A percentile compares a stretch with the other conserved stretches of the same genome.
These are phyloP conservation scores for Melopsittacus undulatus DNA, from an alignment of 2,797 vertebrate genomes.

Conservation along the genomic window DNA sequence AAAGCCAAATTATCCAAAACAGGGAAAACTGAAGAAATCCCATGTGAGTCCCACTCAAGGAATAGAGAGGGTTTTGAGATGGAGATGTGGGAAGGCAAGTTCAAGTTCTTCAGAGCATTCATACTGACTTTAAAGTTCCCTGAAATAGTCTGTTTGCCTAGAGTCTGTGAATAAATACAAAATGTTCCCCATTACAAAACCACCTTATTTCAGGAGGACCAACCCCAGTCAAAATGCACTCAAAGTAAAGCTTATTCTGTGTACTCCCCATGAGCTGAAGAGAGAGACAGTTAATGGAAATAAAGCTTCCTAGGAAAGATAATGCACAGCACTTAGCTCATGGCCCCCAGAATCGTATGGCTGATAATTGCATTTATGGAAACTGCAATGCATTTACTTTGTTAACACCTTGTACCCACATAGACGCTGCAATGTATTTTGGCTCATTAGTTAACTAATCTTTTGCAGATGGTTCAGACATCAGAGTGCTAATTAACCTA, in stretches of 20 bases:
- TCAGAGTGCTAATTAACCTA: constrained; percentile 49
- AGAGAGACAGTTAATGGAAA: constrained; percentile 4
- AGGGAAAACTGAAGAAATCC: neutral
- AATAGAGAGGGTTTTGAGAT: neutral
- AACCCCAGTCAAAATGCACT: neutral
- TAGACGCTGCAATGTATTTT: constrained; percentile 35
- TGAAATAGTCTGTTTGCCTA: neutral
- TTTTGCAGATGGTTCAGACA: constrained; percentile 47
- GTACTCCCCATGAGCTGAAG: neutral
- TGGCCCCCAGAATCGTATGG: neutral
- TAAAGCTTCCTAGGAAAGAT: neutral
- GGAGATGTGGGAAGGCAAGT: neutral
- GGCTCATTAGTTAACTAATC: constrained; percentile 57
- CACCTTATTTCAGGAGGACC: neutral
- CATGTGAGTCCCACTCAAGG: neutral
- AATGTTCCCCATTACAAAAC: neutral
- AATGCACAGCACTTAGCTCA: neutral
- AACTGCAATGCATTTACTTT: constrained; percentile 4
- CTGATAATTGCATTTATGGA: neutral
- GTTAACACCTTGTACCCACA: constrained; percentile 31
- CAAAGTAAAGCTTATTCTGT: neutral
- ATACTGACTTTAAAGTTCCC: neutral
- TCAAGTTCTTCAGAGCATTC: neutral
- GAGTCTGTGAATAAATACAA: neutral
- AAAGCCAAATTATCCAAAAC: neutral